phyloP scores from a whole-genome alignment of 2,797 vertebrate genomes.

The Parauchenoglanis ngamensis region DNA sequence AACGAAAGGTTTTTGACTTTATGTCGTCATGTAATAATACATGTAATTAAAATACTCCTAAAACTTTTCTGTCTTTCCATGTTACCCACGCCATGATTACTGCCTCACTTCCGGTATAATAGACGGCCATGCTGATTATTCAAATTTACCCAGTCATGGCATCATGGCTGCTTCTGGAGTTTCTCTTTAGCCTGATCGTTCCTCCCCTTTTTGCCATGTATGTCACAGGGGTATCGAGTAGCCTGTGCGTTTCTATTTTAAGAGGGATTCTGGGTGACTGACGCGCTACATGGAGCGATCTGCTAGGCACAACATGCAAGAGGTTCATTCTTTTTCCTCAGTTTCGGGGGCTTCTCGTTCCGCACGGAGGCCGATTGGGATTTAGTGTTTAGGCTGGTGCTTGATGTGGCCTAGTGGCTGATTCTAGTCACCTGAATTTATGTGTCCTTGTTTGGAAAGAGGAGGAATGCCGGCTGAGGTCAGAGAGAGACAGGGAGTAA shows the following conservation, averaged over 20 bases:
- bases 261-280: conserved; percentile 84
- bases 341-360: conserved; percentile 30
- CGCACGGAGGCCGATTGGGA: conserved; percentile 4
- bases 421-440: conserved; percentile 36
- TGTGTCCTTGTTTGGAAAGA: conserved; percentile 69
- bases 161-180: conserved; percentile 68
- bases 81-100: background rate
- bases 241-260: conserved; percentile 87
- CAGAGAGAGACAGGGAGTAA: conserved; percentile 42
- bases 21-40: background rate
- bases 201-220: conserved; percentile 84
- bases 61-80: background rate
- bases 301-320: conserved; percentile 77
- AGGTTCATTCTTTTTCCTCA: conserved; percentile 70
- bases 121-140: conserved; percentile 39
- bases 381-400: conserved; percentile 17
- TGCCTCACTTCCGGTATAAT: conserved; percentile 1
- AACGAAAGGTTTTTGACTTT: background rate
- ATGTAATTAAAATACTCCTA: too few species aligned
- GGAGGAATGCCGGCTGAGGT: conserved; percentile 69
- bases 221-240: conserved; percentile 85
- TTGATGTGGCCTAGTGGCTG: background rate
- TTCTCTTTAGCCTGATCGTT: conserved; percentile 57
- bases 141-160: conserved; percentile 70
- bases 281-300: conserved; percentile 83